Conservation (phyloP, 2,888 invertebrate genomes). For the Agonopterix arenella region DNA sequence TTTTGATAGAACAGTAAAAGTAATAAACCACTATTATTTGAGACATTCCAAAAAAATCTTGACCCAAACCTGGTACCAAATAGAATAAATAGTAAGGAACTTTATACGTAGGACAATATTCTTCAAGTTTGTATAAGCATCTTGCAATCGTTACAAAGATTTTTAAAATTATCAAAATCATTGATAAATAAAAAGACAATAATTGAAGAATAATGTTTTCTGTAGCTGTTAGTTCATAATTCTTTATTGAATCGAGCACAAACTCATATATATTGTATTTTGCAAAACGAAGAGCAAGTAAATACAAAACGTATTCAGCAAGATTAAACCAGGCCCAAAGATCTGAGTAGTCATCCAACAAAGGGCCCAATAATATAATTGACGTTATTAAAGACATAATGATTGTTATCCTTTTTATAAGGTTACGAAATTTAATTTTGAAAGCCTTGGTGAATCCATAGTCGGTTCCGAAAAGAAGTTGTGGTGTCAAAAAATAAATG, state of each 20-base stretch:
- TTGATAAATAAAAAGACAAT: no score
- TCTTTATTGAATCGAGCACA: background rate
- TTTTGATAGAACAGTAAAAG: slow-evolving; percentile 3
- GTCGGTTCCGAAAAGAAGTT: slow-evolving; percentile 1
- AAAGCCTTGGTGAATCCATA: slow-evolving; percentile 1
- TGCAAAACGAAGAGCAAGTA: background rate
- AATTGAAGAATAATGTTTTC: no score
- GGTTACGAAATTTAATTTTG: background rate
- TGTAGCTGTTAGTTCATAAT: no score
- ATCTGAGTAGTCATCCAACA: background rate
- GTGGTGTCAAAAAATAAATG: background rate
- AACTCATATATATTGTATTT: slow-evolving; percentile 3
- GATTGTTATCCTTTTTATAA: background rate
- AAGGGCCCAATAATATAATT: background rate
- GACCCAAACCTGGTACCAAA: no score
- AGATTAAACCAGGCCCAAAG: background rate
- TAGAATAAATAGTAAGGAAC: no score
- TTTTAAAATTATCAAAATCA: no score
- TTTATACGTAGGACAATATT: no score
- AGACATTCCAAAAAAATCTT: background rate
- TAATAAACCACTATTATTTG: slow-evolving; percentile 3
- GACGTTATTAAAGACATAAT: background rate
- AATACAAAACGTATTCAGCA: slow-evolving; percentile 2
- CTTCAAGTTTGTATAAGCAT: no score
- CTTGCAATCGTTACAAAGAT: no score